phyloP scores from a whole-genome alignment of 2,888 invertebrate genomes.

The Cephalotes varians region DNA sequence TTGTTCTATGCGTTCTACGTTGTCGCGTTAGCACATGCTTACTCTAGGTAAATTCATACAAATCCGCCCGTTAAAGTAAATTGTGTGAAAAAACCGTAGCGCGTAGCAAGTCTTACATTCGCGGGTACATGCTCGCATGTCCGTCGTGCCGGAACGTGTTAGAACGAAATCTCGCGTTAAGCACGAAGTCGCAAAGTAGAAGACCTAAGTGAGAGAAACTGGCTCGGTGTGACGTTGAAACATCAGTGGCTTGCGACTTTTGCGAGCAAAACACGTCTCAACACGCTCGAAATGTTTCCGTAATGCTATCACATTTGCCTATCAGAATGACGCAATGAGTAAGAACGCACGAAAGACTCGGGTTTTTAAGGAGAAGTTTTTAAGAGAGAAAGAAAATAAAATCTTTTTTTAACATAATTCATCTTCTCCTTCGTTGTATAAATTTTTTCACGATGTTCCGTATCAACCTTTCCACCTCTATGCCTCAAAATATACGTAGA shows the following conservation, averaged over 20 bases:
- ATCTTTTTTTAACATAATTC: not conserved
- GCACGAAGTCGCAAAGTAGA: constrained; percentile 51
- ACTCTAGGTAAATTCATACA: constrained; percentile 11
- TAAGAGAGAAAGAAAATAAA: constrained; percentile 3
- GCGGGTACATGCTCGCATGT: constrained; percentile 41
- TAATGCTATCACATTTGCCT: constrained; percentile 21
- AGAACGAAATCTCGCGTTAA: constrained; percentile 44
- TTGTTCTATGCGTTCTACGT: not conserved
- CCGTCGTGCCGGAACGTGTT: constrained; percentile 29
- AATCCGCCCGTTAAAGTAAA: constrained; percentile 36
- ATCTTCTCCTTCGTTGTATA: not conserved
- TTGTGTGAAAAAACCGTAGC: constrained; percentile 27
- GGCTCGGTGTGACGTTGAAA: constrained; percentile 17
- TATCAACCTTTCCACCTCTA: constrained; percentile 40
- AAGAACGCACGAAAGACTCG: constrained; percentile 5
- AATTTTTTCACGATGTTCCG: not conserved
- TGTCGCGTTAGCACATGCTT: constrained; percentile 1
- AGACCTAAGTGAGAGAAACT: constrained; percentile 37
- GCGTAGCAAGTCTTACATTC: constrained; percentile 1
- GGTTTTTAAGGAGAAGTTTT: not conserved
- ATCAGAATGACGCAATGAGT: not conserved
- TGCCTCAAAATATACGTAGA: constrained; percentile 2
- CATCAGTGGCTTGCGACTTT: not conserved
- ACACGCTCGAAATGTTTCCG: constrained; percentile 14
- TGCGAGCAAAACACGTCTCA: constrained; percentile 1